A percentile compares a stretch with the other conserved stretches of the same genome.
Evolutionary conservation across 2,888 invertebrate genomes (phyloP).

Genomic region (Zhuqinia jingwanae): DNA sequence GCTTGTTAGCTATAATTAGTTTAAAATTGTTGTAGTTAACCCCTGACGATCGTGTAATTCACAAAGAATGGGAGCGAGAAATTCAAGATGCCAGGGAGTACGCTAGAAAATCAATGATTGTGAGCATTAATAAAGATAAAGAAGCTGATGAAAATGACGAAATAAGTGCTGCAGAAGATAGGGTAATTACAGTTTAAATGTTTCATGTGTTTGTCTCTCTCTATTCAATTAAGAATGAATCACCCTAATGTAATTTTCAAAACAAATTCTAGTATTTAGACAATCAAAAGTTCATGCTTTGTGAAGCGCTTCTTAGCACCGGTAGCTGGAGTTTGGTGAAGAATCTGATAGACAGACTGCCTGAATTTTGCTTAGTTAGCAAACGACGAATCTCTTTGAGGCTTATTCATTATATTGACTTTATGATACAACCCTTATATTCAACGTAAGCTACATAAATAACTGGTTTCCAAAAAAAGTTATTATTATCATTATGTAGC

Average conservation of each 20-base stretch:
- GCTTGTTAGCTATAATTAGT: background rate
- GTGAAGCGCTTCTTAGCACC: constrained; percentile 92
- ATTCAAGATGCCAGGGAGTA: constrained; percentile 92
- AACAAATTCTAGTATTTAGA: constrained; percentile 83
- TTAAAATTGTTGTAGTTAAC: constrained; percentile 84
- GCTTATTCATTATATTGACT: constrained; percentile 90
- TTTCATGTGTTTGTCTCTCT: no score
- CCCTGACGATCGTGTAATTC: constrained; percentile 91
- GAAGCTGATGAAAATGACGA: constrained; percentile 84
- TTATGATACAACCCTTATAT: constrained; percentile 93
- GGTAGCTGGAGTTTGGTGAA: constrained; percentile 96
- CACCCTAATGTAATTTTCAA: constrained; percentile 57
- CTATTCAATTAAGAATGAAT: no score
- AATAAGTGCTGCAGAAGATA: constrained; percentile 65
- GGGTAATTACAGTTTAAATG: constrained; percentile 51
- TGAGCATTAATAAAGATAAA: constrained; percentile 79
- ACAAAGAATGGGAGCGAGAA: constrained; percentile 90
- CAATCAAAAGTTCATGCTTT: constrained; percentile 97
- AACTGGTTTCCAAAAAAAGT: no score
- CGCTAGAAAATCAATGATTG: constrained; percentile 88
- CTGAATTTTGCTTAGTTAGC: constrained; percentile 89
- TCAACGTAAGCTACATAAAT: constrained; percentile 88
- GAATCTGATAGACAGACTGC: constrained; percentile 89
- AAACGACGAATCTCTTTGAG: constrained; percentile 86
- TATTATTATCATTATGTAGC: no score